Conservation (phyloP, 2,888 invertebrate species). For the Blastobasis adustella region DNA sequence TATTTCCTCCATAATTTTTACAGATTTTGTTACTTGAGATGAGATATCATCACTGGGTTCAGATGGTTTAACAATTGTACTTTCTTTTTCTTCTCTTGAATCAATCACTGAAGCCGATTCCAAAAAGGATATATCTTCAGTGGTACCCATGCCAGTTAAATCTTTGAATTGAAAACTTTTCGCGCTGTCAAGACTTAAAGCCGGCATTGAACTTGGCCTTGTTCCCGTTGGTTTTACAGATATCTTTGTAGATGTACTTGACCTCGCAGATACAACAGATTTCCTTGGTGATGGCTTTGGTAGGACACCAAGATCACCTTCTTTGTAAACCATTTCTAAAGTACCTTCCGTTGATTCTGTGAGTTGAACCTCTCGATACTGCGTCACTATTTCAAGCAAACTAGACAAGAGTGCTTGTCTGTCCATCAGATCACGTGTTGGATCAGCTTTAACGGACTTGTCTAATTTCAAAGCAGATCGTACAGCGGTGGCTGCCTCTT, state of each 20-base stretch:
- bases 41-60: slow-evolving; percentile 35
- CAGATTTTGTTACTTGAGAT: slow-evolving; percentile 46
- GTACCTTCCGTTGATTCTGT: slow-evolving; percentile 62
- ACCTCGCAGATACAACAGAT: slow-evolving; percentile 19
- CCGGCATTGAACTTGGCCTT: slow-evolving; percentile 21
- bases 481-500: slow-evolving; percentile 76
- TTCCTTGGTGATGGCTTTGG: slow-evolving; percentile 61
- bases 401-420: slow-evolving; percentile 69
- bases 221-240: slow-evolving; percentile 17
- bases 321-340: slow-evolving; percentile 71
- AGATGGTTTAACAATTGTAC: slow-evolving; percentile 18
- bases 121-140: no score
- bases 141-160: no score
- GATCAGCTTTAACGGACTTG: slow-evolving; percentile 45
- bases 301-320: slow-evolving; percentile 80
- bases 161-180: slow-evolving; percentile 35
- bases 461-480: slow-evolving; percentile 73
- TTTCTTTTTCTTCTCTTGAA: no score
- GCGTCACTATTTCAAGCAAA: slow-evolving; percentile 69
- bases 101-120: no score
- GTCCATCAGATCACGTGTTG: slow-evolving; percentile 57
- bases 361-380: slow-evolving; percentile 51
- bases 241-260: slow-evolving; percentile 24
- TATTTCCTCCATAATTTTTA: background rate
- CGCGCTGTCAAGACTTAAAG: slow-evolving; percentile 40